These are phyloP conservation scores for Scortum barcoo DNA, from an alignment of 2,113 vertebrate genomes.

Conservation along the genomic window DNA sequence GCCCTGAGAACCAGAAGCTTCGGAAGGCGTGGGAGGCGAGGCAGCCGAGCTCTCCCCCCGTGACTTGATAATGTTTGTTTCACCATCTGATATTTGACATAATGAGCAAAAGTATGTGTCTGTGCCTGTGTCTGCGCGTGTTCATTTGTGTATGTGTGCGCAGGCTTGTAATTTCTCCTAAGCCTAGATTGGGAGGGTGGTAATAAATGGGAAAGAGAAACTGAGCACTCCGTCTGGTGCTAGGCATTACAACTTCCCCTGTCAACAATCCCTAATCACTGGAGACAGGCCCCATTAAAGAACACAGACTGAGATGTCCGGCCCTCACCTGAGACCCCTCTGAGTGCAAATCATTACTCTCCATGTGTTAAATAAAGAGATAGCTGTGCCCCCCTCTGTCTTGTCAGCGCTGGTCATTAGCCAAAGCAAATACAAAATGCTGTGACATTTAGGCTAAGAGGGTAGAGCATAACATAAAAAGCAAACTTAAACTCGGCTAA, in stretches of 20 bases:
- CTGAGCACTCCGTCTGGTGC: constrained; percentile 59
- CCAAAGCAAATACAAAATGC: constrained; percentile 58
- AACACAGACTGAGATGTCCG: constrained; percentile 70
- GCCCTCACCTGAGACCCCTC: constrained; percentile 67
- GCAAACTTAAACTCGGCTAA: constrained; percentile 46
- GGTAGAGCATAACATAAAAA: constrained; percentile 25
- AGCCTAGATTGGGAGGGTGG: constrained; percentile 42
- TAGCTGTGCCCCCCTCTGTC: constrained; percentile 38
- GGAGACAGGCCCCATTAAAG: constrained; percentile 78
- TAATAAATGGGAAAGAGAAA: constrained; percentile 68
- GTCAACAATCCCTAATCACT: constrained; percentile 80
- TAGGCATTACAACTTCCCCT: constrained; percentile 64
- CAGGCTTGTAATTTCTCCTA: constrained; percentile 33
- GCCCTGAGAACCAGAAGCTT: constrained; percentile 69
- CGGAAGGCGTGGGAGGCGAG: constrained; percentile 60
- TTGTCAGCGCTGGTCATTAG: constrained; percentile 70
- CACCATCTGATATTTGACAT: constrained; percentile 74
- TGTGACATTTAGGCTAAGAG: constrained; percentile 63
- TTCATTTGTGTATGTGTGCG: constrained; percentile 4
- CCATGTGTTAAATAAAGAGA: constrained; percentile 67
- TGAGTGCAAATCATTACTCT: constrained; percentile 76
- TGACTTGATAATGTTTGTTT: constrained; percentile 68
- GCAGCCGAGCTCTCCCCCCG: constrained; percentile 44
- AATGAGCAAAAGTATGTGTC: constrained; percentile 63
- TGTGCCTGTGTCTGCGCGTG: constrained; percentile 5